These are phyloP conservation scores for Bugula neritina DNA, from an alignment of 2,888 invertebrate genomes.

Conservation along the genomic window DNA sequence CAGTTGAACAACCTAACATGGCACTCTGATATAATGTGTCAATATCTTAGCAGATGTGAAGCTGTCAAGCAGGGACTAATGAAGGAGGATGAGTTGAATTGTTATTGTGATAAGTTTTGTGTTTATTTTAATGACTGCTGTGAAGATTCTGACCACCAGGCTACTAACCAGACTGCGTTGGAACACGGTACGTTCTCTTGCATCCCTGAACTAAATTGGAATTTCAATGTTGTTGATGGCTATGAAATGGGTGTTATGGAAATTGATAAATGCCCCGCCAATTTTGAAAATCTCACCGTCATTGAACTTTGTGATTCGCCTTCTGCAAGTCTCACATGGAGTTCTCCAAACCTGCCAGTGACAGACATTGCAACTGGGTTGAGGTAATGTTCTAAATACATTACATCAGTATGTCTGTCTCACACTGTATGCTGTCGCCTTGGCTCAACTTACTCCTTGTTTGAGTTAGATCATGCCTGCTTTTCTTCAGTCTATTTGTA, in stretches of 20 bases:
- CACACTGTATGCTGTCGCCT: too few relatives aligned
- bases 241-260: neutral
- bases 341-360: neutral
- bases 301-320: neutral
- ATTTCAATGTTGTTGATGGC: neutral
- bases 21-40: neutral
- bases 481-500: too few relatives aligned
- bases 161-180: neutral
- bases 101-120: neutral
- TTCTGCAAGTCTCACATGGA: too few relatives aligned
- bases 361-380: neutral
- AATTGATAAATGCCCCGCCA: neutral
- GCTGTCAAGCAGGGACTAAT: neutral
- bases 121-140: conserved; percentile 12
- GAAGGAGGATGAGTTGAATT: conserved; percentile 1
- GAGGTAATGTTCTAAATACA: neutral
- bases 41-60: neutral
- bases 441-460: too few relatives aligned
- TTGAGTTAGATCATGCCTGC: too few relatives aligned
- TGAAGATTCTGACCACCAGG: conserved; percentile 2
- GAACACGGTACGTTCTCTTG: conserved; percentile 2
- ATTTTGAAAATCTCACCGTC: neutral
- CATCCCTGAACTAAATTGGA: neutral
- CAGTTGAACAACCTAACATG: neutral
- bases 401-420: too few relatives aligned